A percentile compares a stretch with the other conserved stretches of the same genome.
phyloP scores from a whole-genome alignment of 2,797 vertebrate genomes.

The Pangasius mekongensis region DNA sequence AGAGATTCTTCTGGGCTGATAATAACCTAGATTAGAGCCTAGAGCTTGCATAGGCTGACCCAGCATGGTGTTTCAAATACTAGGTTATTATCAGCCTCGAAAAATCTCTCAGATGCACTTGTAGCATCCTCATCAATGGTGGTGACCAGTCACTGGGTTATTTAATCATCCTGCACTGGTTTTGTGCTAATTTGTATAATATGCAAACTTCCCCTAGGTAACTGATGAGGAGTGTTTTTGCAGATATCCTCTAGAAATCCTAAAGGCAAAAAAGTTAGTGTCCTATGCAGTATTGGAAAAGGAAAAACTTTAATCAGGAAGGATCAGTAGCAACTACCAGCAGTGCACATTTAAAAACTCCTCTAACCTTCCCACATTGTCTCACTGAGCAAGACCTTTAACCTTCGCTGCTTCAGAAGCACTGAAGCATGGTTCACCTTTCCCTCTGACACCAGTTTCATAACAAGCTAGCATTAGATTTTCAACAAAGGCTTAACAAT shows the following conservation, averaged over 20 bases:
- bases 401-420: not conserved
- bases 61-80: not conserved
- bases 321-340: not conserved
- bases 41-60: not conserved
- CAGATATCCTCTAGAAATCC: not conserved
- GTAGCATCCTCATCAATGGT: not conserved
- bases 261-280: not conserved
- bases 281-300: not conserved
- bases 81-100: not conserved
- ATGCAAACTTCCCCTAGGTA: not conserved
- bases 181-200: not conserved
- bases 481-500: not conserved
- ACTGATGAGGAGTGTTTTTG: not conserved
- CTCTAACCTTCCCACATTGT: not conserved
- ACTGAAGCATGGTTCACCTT: not conserved
- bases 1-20: not conserved
- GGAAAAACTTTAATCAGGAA: not conserved
- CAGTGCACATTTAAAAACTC: not conserved
- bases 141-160: not conserved
- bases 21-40: not conserved
- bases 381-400: not conserved
- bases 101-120: not conserved
- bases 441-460: not conserved
- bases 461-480: not conserved
- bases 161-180: not conserved